Conservation (phyloP, 2,797 vertebrate genomes). For the Eupleurogrammus muticus region DNA sequence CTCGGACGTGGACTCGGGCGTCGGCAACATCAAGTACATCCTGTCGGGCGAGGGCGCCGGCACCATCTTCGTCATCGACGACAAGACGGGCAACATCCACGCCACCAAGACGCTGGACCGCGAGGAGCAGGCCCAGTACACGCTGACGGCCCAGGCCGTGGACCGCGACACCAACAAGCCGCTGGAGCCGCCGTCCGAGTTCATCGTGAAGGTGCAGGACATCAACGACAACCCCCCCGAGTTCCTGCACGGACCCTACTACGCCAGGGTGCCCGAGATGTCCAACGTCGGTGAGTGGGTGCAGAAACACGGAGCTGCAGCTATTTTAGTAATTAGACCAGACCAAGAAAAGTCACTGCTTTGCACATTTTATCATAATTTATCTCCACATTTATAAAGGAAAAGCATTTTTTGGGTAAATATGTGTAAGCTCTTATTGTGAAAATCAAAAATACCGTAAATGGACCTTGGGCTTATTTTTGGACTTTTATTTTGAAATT, state of each 20-base stretch:
- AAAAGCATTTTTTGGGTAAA: too few relatives aligned
- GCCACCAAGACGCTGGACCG: conserved; percentile 98
- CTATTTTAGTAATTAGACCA: too few relatives aligned
- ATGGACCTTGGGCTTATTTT: too few relatives aligned
- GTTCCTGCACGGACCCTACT: conserved; percentile 95
- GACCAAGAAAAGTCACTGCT: too few relatives aligned
- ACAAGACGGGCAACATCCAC: conserved; percentile 99
- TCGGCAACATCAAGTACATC: conserved; percentile 98
- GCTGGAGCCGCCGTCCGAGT: conserved; percentile 95
- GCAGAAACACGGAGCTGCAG: too few relatives aligned
- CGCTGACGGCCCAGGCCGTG: conserved; percentile 95
- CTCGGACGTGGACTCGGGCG: conserved; percentile 94
- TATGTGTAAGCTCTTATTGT: too few relatives aligned
- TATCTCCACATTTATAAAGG: too few relatives aligned
- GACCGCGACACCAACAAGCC: conserved; percentile 94
- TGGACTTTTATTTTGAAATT: too few relatives aligned
- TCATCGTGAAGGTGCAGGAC: conserved; percentile 99
- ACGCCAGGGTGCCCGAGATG: conserved; percentile 96
- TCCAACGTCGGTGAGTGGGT: conserved; percentile 94
- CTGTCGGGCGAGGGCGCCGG: conserved; percentile 98
- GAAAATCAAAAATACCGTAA: too few relatives aligned
- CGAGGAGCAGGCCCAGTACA: conserved; percentile 98
- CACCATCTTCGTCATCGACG: conserved; percentile 98
- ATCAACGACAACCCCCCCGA: conserved; percentile 98
- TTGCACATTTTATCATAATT: too few relatives aligned